Base-by-base conservation (phyloP, 2,113 vertebrate genomes). In the Carollia perspicillata region DNA sequence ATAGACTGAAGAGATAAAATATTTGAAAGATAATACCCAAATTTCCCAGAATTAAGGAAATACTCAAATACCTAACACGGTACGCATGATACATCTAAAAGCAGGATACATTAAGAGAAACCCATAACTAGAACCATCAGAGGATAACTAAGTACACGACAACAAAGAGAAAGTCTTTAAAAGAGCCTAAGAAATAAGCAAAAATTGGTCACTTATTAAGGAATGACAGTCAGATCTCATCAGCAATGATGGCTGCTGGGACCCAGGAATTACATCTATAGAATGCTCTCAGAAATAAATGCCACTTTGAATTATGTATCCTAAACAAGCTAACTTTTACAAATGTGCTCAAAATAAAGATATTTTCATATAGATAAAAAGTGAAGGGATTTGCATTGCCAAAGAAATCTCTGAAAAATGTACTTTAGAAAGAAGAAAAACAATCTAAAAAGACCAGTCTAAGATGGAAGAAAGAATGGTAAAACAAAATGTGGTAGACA, bases 161-260 rank as follows among this genome's bases (percentile, higher is more conserved):
- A 84, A 4, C 33, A 91, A 84, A 87, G 16, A 53, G 6, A 85
- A 72, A 83, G 40, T 84, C 72, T 94, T 95, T 84, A 95, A 83
- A 26, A 22, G 60, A 65, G 16, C 40, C 55, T 8, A 63, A 91
- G 55, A 80, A 44, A 79, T 30, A 26, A 75, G 33, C 28, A 68
- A 66, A 92, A 58, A 71, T 2, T 47, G 33, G 35, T 83, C 44
- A 74, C 26, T 81, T 89, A 71, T 30, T 69, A 84, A 89, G 42
- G 17, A 65, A 77, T 35, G 35, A 71, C 23, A 92, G 33, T 65
- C 69, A 77, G 22, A 51, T 84, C 69, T 78, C 9, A 63, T 78
- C 17, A 33, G 30, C 35, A 71, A 33, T 12, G 30, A 63, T 26
- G 71, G 9, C 63, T 60, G 30, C 22, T 35, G 63, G 35, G n/a